phyloP scores from a whole-genome alignment of 2,113 vertebrate genomes.

The Malurus elegans region DNA sequence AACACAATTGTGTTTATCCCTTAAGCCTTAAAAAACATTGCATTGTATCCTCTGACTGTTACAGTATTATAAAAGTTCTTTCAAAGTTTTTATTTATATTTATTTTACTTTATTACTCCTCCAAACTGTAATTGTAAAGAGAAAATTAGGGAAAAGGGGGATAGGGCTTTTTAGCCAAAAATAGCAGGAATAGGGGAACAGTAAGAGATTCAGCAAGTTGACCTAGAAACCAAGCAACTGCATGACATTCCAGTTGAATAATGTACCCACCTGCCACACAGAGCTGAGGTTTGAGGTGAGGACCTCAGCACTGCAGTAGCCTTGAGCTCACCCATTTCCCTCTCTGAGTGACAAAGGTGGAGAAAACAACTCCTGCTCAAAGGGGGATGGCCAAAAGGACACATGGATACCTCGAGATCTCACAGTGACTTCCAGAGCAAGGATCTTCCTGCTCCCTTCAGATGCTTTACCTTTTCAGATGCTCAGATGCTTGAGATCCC shows the following conservation, averaged over 20 bases:
- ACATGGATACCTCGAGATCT: background rate
- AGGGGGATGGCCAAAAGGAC: background rate
- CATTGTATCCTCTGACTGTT: background rate
- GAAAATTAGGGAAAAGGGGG: background rate
- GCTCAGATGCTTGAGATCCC: background rate
- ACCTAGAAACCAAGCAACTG: background rate
- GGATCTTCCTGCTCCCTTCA: background rate
- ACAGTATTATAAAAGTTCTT: background rate
- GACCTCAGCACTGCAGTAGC: accelerated
- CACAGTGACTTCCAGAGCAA: background rate
- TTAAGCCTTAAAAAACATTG: background rate
- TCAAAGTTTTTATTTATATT: background rate
- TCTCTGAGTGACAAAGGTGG: background rate
- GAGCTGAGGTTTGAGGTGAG: background rate
- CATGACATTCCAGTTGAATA: background rate
- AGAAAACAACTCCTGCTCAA: background rate
- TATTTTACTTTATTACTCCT: background rate
- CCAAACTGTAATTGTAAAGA: background rate
- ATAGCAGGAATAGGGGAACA: background rate
- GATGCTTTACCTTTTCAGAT: no score
- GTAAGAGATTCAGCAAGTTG: background rate
- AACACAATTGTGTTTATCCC: background rate
- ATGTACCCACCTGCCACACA: background rate
- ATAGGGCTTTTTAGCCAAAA: background rate
- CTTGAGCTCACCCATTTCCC: background rate